Base-by-base conservation (phyloP, 1,140 invertebrate species). In the Heliconius himera region DNA sequence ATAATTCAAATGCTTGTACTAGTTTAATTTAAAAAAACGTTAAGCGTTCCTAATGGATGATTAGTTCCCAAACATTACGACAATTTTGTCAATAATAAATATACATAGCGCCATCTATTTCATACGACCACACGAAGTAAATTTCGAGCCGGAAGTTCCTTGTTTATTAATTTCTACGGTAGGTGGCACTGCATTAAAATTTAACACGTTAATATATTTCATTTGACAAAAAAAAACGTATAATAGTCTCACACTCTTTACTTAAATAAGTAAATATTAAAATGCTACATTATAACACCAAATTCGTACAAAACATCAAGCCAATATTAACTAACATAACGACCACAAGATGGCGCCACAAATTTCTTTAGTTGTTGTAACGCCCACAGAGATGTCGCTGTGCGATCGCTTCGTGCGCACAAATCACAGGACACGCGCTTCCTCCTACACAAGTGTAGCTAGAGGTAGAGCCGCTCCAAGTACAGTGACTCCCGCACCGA, bases 401-500 rank as follows among this genome's bases (percentile, higher is more conserved):
- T 4, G 6, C 6, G 78, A 73, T 46, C 41, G 29, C n/a, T 77
- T 78, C 70, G 54, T 81, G 76, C 76, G 79, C 81, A 78, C 70
- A 84, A 79, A 82, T 84, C 82, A 78, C 81, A 84, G 79, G 76
- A 76, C 75, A 79, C 76, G 70, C 74, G 80, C 82, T 85, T 86
- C 85, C 83, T 83, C 82, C 83, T 86, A 85, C 79, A 85, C 81
- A 81, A 82, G 73, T 83, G 82, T 82, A 84, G 80, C 74, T 83
- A 82, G 79, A 82, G 20, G 54, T 56, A n/a, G 16, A 51, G 49
- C 41, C 13, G 13, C 18, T 1, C 79, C 74, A 80, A 81, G 82
- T 82, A 76, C 81, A 77, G 71, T 83, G 80, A 81, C 78, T 79
- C 78, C 76, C 75, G 76, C 70, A 75, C 81, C 74, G 70, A 78